phyloP scores from a whole-genome alignment of 30 jellyfish, hydroid and myxozoan species.

The Turritopsis rubra region DNA sequence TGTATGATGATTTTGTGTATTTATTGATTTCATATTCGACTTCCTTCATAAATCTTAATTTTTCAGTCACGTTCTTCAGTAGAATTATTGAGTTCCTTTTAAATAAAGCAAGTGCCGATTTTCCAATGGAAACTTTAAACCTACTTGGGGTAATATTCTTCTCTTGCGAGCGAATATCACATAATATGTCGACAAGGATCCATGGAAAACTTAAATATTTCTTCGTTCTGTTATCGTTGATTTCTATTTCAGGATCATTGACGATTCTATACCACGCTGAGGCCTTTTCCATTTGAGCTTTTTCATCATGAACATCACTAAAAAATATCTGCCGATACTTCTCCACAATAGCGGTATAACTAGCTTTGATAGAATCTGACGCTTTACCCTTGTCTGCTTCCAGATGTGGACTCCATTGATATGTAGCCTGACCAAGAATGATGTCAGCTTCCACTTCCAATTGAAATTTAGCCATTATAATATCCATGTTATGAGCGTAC shows the following conservation, averaged over 20 bases:
- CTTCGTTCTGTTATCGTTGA: neutral
- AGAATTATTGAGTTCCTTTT: slow-evolving; percentile 20
- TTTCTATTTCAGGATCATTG: slow-evolving; percentile 35
- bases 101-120: slow-evolving; percentile 32
- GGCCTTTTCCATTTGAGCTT: slow-evolving; percentile 43
- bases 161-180: slow-evolving; percentile 36
- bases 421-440: slow-evolving; percentile 55
- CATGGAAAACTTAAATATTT: slow-evolving; percentile 54
- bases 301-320: slow-evolving; percentile 27
- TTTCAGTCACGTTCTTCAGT: slow-evolving; percentile 32
- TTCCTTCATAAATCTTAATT: slow-evolving; percentile 26
- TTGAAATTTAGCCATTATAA: slow-evolving; percentile 37
- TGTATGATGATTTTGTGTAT: neutral
- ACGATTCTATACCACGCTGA: slow-evolving; percentile 70
- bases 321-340: slow-evolving; percentile 54
- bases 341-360: slow-evolving; percentile 40
- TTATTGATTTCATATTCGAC: slow-evolving; percentile 42
- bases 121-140: slow-evolving; percentile 34
- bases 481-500: slow-evolving; percentile 31
- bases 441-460: slow-evolving; percentile 70
- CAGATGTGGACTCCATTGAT: slow-evolving; percentile 48
- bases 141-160: slow-evolving; percentile 27
- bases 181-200: slow-evolving; percentile 50
- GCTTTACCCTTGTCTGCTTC: slow-evolving; percentile 64
- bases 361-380: slow-evolving; percentile 31